Conservation (phyloP, 2,797 vertebrate genomes). For the Anabas testudineus region DNA sequence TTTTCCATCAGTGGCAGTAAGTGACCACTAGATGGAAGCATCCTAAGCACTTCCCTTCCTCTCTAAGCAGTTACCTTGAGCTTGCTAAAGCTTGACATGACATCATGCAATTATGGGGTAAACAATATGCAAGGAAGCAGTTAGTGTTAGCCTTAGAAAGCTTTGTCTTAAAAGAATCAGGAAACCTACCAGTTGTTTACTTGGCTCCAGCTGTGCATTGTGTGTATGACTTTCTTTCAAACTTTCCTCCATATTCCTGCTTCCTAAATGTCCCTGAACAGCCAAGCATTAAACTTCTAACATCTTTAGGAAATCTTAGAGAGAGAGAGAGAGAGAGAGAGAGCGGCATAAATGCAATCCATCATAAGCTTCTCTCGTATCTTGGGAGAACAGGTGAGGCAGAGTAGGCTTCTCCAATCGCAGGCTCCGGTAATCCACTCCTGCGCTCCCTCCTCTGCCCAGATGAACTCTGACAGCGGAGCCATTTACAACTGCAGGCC, state of each 20-base stretch:
- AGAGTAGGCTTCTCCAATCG: slow-evolving; percentile 43
- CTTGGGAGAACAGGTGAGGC: slow-evolving; percentile 32
- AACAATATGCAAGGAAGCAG: slow-evolving; percentile 7
- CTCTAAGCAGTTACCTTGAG: slow-evolving; percentile 27
- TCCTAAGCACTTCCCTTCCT: slow-evolving; percentile 57
- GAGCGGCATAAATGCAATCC: slow-evolving; percentile 19
- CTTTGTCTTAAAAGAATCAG: neutral
- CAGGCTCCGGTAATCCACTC: slow-evolving; percentile 69
- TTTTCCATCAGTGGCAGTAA: slow-evolving; percentile 41
- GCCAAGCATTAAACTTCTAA: slow-evolving; percentile 4
- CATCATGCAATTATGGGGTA: slow-evolving; percentile 60
- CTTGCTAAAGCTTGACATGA: slow-evolving; percentile 56
- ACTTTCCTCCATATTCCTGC: neutral
- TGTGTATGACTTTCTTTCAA: neutral
- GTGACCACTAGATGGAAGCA: slow-evolving; percentile 82
- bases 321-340: neutral
- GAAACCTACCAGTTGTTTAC: neutral
- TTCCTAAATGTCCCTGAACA: slow-evolving; percentile 11
- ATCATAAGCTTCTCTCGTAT: slow-evolving; percentile 1
- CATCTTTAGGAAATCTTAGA: slow-evolving; percentile 27
- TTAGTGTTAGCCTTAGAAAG: slow-evolving; percentile 5
- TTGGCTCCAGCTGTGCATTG: neutral
- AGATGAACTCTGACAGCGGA: slow-evolving; percentile 70
- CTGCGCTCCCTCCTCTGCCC: slow-evolving; percentile 55
- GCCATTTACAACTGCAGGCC: slow-evolving; percentile 66